Conservation (phyloP, 1,140 invertebrate species). For the Lucilia sericata region DNA sequence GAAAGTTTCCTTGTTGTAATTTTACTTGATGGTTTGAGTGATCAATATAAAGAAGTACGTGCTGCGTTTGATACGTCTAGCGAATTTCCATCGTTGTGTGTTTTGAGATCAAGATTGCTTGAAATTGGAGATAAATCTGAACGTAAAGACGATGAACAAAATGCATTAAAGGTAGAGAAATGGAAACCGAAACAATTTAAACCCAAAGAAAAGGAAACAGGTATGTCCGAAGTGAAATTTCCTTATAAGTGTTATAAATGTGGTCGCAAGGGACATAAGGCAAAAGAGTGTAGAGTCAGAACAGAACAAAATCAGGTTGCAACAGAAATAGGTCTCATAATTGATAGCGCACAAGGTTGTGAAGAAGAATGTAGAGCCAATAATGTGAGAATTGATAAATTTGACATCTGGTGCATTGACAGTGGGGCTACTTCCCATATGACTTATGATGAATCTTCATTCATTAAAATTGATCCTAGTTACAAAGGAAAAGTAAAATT, state of each 20-base stretch:
- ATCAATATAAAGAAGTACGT: no score
- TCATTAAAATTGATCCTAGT: not conserved
- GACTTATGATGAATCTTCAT: not conserved
- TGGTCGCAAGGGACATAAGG: not conserved
- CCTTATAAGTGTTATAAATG: not conserved
- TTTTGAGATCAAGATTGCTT: no score
- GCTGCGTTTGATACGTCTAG: no score
- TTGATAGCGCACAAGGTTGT: not conserved
- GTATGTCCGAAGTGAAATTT: not conserved
- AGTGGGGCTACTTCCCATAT: slow-evolving; percentile 8
- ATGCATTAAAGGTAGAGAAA: no score
- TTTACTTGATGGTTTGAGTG: no score
- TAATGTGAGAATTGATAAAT: not conserved
- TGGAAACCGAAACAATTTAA: not conserved
- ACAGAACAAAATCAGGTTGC: not conserved
- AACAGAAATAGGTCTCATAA: not conserved
- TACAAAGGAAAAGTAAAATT: not conserved
- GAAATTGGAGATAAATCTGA: no score
- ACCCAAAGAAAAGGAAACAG: not conserved
- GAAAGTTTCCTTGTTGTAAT: no score
- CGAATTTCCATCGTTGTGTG: no score
- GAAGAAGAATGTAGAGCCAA: not conserved
- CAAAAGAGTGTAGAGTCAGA: not conserved
- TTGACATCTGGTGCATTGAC: not conserved
- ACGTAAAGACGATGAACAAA: no score